Percentiles rank a stretch among this genome's conserved stretches.
phyloP scores from a whole-genome alignment of 1,140 invertebrate genomes.

The Eupristina koningsbergeri region DNA sequence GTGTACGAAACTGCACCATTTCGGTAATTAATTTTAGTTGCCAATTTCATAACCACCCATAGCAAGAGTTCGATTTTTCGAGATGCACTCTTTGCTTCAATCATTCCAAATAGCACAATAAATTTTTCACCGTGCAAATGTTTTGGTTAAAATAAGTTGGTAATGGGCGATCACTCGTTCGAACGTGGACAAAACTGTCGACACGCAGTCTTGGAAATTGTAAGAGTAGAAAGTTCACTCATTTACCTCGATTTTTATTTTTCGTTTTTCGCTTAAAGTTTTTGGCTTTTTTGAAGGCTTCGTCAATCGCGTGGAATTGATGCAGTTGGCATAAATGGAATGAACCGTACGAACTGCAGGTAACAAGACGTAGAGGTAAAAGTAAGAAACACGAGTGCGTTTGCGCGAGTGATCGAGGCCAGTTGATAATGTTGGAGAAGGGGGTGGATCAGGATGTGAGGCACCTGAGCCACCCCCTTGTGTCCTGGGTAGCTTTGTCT shows the following conservation, averaged over 20 bases:
- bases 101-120: neutral
- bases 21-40: no score
- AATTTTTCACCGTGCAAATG: neutral
- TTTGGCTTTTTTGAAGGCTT: neutral
- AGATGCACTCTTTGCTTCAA: neutral
- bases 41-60: neutral
- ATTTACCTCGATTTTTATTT: neutral
- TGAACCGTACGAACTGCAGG: neutral
- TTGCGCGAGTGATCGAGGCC: neutral
- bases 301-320: neutral
- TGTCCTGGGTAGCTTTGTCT: no score
- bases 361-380: neutral
- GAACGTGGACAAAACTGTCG: neutral
- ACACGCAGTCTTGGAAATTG: neutral
- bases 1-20: neutral
- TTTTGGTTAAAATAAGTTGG: neutral
- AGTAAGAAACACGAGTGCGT: neutral
- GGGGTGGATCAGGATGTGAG: no score
- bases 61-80: neutral
- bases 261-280: neutral
- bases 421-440: no score
- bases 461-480: neutral
- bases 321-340: neutral
- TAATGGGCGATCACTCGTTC: neutral
- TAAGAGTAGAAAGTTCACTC: neutral